Evolutionary conservation across 2,888 invertebrate genomes (phyloP), one percentile per base, ranked within the genome.

Genomic region (Hydropsyche betteni): DNA sequence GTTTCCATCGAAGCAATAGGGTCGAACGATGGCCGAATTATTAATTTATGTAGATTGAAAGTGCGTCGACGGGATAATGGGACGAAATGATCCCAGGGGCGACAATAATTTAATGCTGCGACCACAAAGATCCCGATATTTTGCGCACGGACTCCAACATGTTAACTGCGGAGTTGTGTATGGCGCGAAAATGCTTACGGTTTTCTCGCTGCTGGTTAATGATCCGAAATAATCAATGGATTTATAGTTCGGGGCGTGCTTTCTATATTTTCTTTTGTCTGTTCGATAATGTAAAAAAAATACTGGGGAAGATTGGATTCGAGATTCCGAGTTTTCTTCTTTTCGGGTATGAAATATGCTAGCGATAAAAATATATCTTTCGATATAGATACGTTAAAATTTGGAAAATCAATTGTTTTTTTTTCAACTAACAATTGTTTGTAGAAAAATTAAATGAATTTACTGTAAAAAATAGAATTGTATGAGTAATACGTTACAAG

Each of bases 1-100:
- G 55, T 55, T 55, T n/a, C 16, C 55, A 55, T 44, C 55, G 55
- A 55, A 55, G 55, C 10, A 55, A 14, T 7, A 55, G 44, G 44
- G 44, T 44, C 6, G 44, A 44, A 44, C 10, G 6, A 44, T 44
- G 44, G 44, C 44, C 7, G 44, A 50, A 53, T 12, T 52, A 70
- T 53, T 70, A 70, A 70, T 70, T 70, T 70, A 70, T 70, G 70
- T 70, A 70, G 53, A 70, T 70, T 70, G 70, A 53, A 70, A 70
- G 52, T 70, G 70, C 70, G 70, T n/a, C 12, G 70, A 24, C 14
- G 53, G 53, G 74, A 74, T 74, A 74, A 74, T 44, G 36, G 64
- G 52, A 68, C 69, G 69, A 74, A 74, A 74, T 74, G 74, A 74
- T 68, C 52, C 44, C 69, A 36, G 51, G 58, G 69, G 74, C 69